Evolutionary conservation across 2,888 invertebrate genomes (phyloP).

Genomic region (Hypena proboscidalis): DNA sequence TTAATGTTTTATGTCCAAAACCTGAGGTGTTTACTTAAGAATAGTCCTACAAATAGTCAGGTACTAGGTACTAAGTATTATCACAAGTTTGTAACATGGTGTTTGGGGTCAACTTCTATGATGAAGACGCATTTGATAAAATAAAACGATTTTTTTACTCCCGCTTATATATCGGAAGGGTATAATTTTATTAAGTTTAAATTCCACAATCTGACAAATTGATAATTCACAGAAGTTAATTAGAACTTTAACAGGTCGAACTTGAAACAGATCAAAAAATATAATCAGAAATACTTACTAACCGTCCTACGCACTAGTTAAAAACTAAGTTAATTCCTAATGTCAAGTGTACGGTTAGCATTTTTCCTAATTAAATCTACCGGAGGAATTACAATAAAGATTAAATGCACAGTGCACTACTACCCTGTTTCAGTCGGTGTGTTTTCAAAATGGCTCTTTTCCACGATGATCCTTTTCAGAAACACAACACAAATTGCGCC

Average conservation of each 20-base stretch:
- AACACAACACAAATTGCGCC: constrained; percentile 93
- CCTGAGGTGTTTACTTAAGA: too few relatives aligned
- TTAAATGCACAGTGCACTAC: constrained; percentile 81
- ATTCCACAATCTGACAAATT: constrained; percentile 79
- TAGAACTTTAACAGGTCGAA: constrained; percentile 70
- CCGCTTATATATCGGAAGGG: constrained; percentile 65
- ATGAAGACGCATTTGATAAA: constrained; percentile 29
- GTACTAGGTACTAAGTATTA: too few relatives aligned
- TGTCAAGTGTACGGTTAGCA: constrained; percentile 68
- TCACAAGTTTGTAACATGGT: too few relatives aligned
- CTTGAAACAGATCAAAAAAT: constrained; percentile 76
- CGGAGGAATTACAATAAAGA: constrained; percentile 62
- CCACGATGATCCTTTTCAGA: constrained; percentile 91
- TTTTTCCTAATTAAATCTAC: constrained; percentile 66
- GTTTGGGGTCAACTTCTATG: too few relatives aligned
- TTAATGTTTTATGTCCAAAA: too few relatives aligned
- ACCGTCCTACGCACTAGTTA: constrained; percentile 67
- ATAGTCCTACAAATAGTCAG: too few relatives aligned
- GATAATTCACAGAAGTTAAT: constrained; percentile 78
- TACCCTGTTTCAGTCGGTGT: constrained; percentile 88
- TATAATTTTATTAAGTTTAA: constrained; percentile 79
- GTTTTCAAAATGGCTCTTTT: constrained; percentile 96
- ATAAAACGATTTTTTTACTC: constrained; percentile 56
- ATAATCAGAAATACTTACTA: constrained; percentile 74
- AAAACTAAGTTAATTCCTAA: constrained; percentile 66